These are phyloP conservation scores for Cygnus olor DNA, from an alignment of 2,797 vertebrate species.

Conservation along the genomic window DNA sequence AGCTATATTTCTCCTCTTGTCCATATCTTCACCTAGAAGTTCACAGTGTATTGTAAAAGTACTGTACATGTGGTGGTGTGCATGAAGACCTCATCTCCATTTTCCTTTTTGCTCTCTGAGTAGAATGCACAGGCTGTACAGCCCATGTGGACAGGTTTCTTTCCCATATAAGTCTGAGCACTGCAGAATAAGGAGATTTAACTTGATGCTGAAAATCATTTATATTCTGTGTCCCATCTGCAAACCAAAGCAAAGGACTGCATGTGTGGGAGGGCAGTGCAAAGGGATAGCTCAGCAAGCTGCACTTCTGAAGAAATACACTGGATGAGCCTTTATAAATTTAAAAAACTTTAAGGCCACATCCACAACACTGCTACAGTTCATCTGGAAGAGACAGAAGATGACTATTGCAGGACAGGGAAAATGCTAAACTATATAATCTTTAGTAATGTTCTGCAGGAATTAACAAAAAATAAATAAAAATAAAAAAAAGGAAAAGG, in stretches of 20 bases:
- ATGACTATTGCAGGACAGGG: not conserved
- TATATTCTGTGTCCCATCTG: not conserved
- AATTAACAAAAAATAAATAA: not conserved
- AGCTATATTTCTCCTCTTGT: accelerated
- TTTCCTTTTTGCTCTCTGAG: not conserved
- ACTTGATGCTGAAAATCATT: not conserved
- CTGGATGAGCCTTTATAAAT: not conserved
- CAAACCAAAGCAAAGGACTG: not conserved
- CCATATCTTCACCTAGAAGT: not conserved
- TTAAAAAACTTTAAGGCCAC: not conserved
- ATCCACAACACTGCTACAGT: not conserved
- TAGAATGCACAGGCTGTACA: not conserved
- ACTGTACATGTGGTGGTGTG: too few relatives aligned
- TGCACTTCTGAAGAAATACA: not conserved
- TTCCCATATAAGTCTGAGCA: not conserved
- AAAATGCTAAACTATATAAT: not conserved
- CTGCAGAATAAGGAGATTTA: not conserved
- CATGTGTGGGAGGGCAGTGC: not conserved
- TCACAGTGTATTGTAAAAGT: not conserved
- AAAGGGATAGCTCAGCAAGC: not conserved
- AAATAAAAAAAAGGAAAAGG: not conserved
- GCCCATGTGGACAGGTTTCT: not conserved
- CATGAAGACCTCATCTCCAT: not conserved
- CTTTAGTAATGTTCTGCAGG: not conserved
- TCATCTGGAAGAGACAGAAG: not conserved